Conservation (phyloP, 2,113 vertebrate species). For the Manacus vitellinus region DNA sequence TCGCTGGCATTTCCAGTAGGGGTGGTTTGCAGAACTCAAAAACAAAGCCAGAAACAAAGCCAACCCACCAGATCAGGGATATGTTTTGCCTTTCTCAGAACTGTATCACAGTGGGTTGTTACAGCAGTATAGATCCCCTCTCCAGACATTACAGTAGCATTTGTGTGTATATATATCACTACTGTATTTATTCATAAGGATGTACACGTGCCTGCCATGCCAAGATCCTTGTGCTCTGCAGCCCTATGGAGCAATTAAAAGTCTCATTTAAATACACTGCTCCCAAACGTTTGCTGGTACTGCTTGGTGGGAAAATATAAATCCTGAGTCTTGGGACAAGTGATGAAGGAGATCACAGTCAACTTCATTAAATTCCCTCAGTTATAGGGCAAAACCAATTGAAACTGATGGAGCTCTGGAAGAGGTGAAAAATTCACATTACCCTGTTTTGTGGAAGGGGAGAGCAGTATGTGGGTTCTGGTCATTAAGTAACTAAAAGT, state of each 20-base stretch:
- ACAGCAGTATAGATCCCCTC: background rate
- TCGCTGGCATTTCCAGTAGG: background rate
- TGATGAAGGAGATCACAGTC: background rate
- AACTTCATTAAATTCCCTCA: background rate
- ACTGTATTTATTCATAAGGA: background rate
- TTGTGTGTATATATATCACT: background rate
- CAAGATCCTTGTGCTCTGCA: background rate
- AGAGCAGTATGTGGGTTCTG: background rate
- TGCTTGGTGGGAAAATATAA: background rate
- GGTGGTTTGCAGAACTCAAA: background rate
- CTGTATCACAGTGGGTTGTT: background rate
- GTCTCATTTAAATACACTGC: background rate
- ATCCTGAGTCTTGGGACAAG: background rate
- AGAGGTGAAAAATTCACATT: background rate
- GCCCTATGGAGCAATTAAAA: background rate
- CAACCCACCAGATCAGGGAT: background rate
- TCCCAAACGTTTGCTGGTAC: background rate
- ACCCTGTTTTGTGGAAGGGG: background rate
- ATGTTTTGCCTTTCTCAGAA: background rate
- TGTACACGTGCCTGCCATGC: accelerated
- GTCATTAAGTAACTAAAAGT: background rate
- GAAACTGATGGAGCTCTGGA: background rate
- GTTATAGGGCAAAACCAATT: background rate
- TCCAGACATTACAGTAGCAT: background rate
- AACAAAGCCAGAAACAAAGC: background rate